phyloP scores from a whole-genome alignment of 2,797 vertebrate genomes.

The Australoheros facetus region DNA sequence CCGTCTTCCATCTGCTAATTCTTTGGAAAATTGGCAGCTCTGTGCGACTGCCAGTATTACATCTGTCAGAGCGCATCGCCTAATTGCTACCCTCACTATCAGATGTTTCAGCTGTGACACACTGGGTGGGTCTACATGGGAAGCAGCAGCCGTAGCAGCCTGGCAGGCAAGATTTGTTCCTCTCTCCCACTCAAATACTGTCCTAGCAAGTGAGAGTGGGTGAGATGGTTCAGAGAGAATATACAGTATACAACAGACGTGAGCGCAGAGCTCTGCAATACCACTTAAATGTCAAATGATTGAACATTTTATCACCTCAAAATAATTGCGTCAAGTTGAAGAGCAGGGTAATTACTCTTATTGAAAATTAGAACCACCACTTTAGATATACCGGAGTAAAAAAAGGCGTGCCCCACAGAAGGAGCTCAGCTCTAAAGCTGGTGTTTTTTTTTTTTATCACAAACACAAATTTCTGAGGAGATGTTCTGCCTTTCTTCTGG shows the following conservation, averaged over 20 bases:
- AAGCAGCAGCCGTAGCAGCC: slow-evolving; percentile 44
- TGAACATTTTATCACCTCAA: neutral
- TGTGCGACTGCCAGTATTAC: slow-evolving; percentile 57
- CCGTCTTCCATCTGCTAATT: slow-evolving; percentile 57
- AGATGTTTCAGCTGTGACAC: slow-evolving; percentile 63
- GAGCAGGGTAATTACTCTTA: neutral
- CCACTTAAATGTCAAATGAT: neutral
- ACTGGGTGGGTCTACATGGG: slow-evolving; percentile 66
- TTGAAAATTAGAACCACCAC: neutral
- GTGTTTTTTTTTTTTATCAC: rapidly evolving
- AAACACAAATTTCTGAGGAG: neutral
- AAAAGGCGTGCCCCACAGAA: neutral
- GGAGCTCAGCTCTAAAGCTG: neutral
- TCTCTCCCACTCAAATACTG: slow-evolving; percentile 43
- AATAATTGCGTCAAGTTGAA: neutral
- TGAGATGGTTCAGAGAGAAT: slow-evolving; percentile 9
- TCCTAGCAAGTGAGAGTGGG: slow-evolving; percentile 16
- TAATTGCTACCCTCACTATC: slow-evolving; percentile 71
- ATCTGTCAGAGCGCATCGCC: slow-evolving; percentile 59
- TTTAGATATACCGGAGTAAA: neutral
- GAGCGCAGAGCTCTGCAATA: neutral
- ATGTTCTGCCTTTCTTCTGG: slow-evolving; percentile 5
- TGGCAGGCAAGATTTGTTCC: slow-evolving; percentile 33
- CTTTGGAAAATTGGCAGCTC: slow-evolving; percentile 56
- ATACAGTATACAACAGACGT: neutral